Percentiles rank a stretch among this genome's conserved stretches.
These are phyloP conservation scores for Tyto alba DNA, from an alignment of 2,113 vertebrate species.

Conservation along the genomic window DNA sequence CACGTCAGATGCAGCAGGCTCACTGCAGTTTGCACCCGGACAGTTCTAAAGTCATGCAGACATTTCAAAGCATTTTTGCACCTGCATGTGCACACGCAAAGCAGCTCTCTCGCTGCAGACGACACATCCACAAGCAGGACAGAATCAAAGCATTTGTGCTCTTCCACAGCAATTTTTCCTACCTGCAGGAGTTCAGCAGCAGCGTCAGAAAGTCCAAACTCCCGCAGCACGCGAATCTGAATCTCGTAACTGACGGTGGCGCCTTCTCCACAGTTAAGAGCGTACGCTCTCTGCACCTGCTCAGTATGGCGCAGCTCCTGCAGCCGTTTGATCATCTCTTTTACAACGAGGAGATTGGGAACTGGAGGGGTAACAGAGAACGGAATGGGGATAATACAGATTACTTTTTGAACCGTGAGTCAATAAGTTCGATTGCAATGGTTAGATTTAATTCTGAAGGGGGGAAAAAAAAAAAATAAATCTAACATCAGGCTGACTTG, in stretches of 20 bases:
- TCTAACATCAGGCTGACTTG: not conserved
- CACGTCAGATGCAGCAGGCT: not conserved
- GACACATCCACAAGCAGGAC: not conserved
- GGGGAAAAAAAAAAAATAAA: not conserved
- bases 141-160: not conserved
- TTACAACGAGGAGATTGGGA: conserved; percentile 84
- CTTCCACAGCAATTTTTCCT: not conserved
- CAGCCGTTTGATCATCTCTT: conserved; percentile 90
- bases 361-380: conserved; percentile 69
- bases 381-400: not conserved
- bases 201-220: conserved; percentile 90
- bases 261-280: conserved; percentile 93
- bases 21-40: not conserved
- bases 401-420: not conserved
- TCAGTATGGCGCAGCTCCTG: conserved; percentile 92
- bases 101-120: not conserved
- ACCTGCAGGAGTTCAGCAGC: conserved; percentile 96
- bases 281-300: conserved; percentile 93
- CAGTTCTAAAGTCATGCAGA: not conserved
- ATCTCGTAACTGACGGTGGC: conserved; percentile 96
- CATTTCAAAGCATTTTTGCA: not conserved
- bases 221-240: conserved; percentile 92
- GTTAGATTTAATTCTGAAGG: not conserved
- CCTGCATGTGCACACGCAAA: not conserved
- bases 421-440: not conserved